Percentiles rank a stretch among this genome's conserved stretches.
Evolutionary conservation across 2,797 vertebrate genomes (phyloP).

Genomic region (Phoeniculus purpureus): DNA sequence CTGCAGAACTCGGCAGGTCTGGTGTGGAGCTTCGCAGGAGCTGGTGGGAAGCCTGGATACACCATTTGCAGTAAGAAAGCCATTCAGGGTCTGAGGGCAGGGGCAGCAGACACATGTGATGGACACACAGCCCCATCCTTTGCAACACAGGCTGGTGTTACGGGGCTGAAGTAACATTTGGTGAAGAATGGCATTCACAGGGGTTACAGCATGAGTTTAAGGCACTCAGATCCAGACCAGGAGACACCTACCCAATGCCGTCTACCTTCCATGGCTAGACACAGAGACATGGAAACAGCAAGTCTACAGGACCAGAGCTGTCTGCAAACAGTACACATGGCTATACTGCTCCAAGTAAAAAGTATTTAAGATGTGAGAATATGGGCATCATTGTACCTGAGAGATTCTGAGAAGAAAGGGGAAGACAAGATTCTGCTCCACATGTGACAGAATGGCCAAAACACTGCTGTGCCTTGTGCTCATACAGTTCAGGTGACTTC

Average conservation of each 20-base stretch:
- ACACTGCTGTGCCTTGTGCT: accelerated
- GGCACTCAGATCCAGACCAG: not conserved
- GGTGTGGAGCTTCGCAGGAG: not conserved
- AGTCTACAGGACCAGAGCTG: not conserved
- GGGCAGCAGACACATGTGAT: not conserved
- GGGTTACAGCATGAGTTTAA: not conserved
- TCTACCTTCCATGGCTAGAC: not conserved
- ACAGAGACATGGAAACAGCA: accelerated
- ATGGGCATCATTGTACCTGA: not conserved
- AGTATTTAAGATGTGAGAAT: not conserved
- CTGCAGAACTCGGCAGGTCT: not conserved
- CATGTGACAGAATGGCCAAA: not conserved
- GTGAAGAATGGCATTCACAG: not conserved
- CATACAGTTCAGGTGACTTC: not conserved
- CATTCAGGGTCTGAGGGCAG: not conserved
- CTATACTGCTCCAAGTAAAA: not conserved
- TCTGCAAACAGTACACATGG: not conserved
- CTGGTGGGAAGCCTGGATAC: not conserved
- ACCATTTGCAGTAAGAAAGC: not conserved
- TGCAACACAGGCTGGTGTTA: accelerated
- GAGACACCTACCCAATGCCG: not conserved
- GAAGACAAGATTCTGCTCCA: accelerated
- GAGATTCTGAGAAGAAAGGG: not conserved
- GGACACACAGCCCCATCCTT: accelerated
- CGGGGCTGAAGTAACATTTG: not conserved